Evolutionary conservation across 2,888 invertebrate species (phyloP).

Genomic region (Poecilus cupreus): DNA sequence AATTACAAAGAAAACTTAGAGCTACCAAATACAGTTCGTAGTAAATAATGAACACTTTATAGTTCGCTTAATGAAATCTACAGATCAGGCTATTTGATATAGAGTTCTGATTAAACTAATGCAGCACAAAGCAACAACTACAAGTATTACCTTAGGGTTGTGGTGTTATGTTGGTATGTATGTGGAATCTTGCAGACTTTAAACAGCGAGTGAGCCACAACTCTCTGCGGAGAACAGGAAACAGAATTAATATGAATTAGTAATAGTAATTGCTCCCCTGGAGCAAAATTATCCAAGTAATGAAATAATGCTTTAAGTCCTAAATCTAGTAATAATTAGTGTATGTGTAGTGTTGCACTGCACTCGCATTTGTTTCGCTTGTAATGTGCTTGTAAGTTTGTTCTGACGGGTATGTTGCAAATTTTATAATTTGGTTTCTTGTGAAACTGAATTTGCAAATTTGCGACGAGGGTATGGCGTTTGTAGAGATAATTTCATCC

Average conservation of each 20-base stretch:
- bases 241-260: slow-evolving; percentile 58
- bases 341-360: slow-evolving; percentile 24
- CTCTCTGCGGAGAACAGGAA: slow-evolving; percentile 40
- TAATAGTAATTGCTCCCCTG: slow-evolving; percentile 57
- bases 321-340: slow-evolving; percentile 56
- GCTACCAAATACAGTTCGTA: too few relatives aligned
- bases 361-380: slow-evolving; percentile 15
- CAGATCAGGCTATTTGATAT: background rate
- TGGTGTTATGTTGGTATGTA: background rate
- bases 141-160: background rate
- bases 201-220: background rate
- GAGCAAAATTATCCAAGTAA: slow-evolving; percentile 58
- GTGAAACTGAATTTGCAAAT: slow-evolving; percentile 25
- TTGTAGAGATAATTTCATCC: background rate
- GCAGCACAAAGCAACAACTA: slow-evolving; percentile 2
- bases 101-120: slow-evolving; percentile 36
- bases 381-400: slow-evolving; percentile 32
- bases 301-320: slow-evolving; percentile 58
- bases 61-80: background rate
- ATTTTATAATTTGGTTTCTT: slow-evolving; percentile 43
- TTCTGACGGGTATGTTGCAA: slow-evolving; percentile 31
- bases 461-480: slow-evolving; percentile 33
- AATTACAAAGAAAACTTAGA: too few relatives aligned
- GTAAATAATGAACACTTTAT: too few relatives aligned
- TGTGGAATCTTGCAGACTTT: slow-evolving; percentile 28